Evolutionary conservation across 2,113 vertebrate species (phyloP).

Genomic region (Pseudopodoces humilis): DNA sequence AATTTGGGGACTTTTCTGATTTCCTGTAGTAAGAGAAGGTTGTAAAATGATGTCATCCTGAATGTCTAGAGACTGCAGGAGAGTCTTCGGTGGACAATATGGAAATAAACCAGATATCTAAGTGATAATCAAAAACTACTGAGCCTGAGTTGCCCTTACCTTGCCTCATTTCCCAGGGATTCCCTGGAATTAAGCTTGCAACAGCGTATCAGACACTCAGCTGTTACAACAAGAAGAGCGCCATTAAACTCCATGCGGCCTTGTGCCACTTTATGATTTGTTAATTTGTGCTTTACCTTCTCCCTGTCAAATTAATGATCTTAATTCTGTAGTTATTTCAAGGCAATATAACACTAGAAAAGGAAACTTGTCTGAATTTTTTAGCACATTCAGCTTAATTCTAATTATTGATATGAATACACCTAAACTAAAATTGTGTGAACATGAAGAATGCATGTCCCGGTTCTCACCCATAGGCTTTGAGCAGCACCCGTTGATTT

Average conservation of each 20-base stretch:
- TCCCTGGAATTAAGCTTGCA: not conserved
- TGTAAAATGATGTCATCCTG: not conserved
- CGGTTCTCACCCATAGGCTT: not conserved
- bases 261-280: not conserved
- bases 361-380: not conserved
- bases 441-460: not conserved
- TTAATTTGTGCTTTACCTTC: not conserved
- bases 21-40: not conserved
- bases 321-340: not conserved
- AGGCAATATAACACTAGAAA: not conserved
- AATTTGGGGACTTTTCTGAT: not conserved
- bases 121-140: not conserved
- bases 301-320: not conserved
- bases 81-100: not conserved
- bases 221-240: not conserved
- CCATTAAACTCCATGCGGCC: not conserved
- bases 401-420: not conserved
- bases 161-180: not conserved
- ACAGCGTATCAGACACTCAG: not conserved
- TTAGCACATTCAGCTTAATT: not conserved
- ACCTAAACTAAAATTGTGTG: not conserved
- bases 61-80: not conserved
- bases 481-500: not conserved
- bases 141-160: not conserved
- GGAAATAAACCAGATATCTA: not conserved